A percentile compares a stretch with the other conserved stretches of the same genome.
phyloP scores from a whole-genome alignment of 2,797 vertebrate genomes.

The Oreochromis grahami region DNA sequence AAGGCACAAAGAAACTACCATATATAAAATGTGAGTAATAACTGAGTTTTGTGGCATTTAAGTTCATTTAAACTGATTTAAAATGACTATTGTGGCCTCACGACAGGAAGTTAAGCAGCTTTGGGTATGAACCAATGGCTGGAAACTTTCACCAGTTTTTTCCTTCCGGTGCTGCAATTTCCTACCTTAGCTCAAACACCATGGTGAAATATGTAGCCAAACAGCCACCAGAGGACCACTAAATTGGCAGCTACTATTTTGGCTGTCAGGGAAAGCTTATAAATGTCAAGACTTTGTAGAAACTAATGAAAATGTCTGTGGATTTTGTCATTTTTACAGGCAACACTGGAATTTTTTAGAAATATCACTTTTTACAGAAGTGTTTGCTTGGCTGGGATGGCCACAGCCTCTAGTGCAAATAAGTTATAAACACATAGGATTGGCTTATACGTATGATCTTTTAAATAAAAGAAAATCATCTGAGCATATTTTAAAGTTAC shows the following conservation, averaged over 20 bases:
- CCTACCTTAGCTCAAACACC: not conserved
- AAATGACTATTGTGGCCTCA: not conserved
- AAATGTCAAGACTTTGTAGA: not conserved
- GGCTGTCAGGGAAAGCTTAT: not conserved
- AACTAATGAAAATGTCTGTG: not conserved
- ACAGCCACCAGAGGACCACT: not conserved
- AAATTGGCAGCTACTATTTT: not conserved
- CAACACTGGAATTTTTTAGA: not conserved
- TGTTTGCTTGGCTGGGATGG: not conserved
- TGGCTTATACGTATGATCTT: not conserved
- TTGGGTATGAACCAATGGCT: not conserved
- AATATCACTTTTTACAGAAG: not conserved
- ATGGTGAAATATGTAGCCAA: not conserved
- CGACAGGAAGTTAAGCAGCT: not conserved
- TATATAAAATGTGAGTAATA: slow-evolving; percentile 36
- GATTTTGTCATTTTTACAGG: not conserved
- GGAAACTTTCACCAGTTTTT: not conserved
- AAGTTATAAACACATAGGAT: not conserved
- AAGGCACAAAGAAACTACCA: not conserved
- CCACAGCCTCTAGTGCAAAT: not conserved
- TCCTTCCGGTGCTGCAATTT: not conserved
- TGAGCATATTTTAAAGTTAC: not conserved
- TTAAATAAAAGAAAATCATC: not conserved
- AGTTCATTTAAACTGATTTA: not conserved
- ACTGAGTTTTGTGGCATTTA: not conserved